Percentiles rank a stretch among this genome's conserved stretches.
Evolutionary conservation across 2,888 invertebrate genomes (phyloP).

Genomic region (Dicranocentrus wangi): DNA sequence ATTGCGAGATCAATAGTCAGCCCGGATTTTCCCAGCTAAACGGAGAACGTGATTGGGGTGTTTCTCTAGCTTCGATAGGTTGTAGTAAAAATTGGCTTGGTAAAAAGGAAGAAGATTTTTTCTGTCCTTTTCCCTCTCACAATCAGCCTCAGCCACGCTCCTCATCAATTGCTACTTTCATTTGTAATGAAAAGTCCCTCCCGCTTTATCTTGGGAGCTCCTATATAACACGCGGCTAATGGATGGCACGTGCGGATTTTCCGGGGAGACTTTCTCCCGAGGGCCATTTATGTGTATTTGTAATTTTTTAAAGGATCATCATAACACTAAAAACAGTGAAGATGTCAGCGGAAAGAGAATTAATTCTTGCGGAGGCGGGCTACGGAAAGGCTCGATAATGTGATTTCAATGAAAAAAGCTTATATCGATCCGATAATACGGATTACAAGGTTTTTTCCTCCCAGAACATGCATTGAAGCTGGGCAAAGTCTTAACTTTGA

Average conservation of each 20-base stretch:
- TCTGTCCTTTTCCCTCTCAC: background rate
- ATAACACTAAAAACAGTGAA: background rate
- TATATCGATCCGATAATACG: constrained; percentile 24
- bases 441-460: background rate
- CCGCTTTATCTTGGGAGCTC: background rate
- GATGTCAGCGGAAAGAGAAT: constrained; percentile 36
- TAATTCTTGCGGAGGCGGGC: constrained; percentile 41
- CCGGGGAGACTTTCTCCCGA: background rate
- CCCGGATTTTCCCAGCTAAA: background rate
- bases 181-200: background rate
- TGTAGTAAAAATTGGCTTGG: too few relatives aligned
- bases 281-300: background rate
- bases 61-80: too few relatives aligned
- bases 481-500: too few relatives aligned
- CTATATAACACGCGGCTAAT: constrained; percentile 16
- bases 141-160: constrained; percentile 13
- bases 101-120: too few relatives aligned
- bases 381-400: constrained; percentile 12
- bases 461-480: too few relatives aligned
- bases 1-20: constrained; percentile 62
- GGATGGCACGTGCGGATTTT: constrained; percentile 56
- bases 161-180: constrained; percentile 20
- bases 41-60: too few relatives aligned
- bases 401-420: constrained; percentile 20
- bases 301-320: background rate